Conservation (phyloP, 2,113 vertebrate genomes). For the Paradisaea rubra region DNA sequence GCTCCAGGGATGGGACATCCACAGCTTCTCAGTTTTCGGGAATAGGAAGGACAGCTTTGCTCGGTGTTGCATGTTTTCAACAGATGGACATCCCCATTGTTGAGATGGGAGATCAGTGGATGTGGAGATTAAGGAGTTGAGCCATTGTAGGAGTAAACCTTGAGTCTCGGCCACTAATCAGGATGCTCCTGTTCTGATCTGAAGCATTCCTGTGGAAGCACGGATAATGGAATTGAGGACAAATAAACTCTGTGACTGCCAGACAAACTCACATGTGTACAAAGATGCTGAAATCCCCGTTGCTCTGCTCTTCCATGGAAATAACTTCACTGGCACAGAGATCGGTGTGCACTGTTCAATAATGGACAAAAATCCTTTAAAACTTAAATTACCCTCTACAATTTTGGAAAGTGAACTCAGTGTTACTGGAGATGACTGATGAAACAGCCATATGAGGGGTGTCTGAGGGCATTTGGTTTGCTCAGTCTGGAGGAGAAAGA, state of each 20-base stretch:
- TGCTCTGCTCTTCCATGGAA: rapidly evolving
- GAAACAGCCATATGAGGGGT: background rate
- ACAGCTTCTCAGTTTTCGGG: background rate
- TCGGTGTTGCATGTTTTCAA: rapidly evolving
- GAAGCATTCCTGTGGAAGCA: background rate
- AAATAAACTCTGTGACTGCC: background rate
- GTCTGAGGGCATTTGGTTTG: background rate
- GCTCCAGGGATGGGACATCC: background rate
- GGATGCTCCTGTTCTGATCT: background rate
- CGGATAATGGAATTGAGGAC: background rate
- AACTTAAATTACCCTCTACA: background rate
- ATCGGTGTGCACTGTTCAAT: rapidly evolving
- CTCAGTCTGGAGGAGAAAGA: background rate
- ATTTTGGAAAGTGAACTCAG: background rate
- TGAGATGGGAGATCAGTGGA: background rate
- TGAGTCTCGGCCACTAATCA: rapidly evolving
- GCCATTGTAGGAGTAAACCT: background rate
- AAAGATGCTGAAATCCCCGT: rapidly evolving
- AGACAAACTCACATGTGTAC: rapidly evolving
- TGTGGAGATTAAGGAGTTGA: background rate
- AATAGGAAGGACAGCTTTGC: background rate
- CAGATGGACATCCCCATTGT: rapidly evolving
- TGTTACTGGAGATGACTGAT: background rate
- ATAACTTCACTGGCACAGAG: too few species aligned
- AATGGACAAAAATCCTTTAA: background rate